A percentile compares a stretch with the other conserved stretches of the same genome.
Conservation (phyloP, 2,888 invertebrate species). For the Lasioglossum lativentre region DNA sequence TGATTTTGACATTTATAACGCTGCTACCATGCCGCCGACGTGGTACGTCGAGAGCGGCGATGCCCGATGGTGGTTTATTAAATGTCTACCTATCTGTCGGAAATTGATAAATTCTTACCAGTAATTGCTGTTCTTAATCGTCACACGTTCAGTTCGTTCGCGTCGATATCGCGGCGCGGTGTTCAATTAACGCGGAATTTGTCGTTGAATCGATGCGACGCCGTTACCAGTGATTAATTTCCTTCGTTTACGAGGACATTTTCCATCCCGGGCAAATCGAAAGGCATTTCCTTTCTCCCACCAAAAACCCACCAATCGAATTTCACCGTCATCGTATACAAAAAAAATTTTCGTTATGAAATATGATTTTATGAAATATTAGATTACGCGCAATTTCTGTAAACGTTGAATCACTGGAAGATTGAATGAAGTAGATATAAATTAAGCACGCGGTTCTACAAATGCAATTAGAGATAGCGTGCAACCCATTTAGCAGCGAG, state of each 20-base stretch:
- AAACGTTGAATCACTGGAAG: not conserved
- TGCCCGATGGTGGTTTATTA: slow-evolving; percentile 22
- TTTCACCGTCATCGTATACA: not conserved
- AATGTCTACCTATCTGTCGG: slow-evolving; percentile 5
- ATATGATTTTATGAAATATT: not conserved
- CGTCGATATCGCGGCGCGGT: not conserved
- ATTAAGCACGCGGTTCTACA: not conserved
- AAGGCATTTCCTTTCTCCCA: not conserved
- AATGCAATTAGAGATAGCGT: not conserved
- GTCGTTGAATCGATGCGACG: not conserved
- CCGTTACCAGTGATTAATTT: not conserved
- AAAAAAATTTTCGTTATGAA: not conserved
- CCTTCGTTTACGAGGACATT: not conserved
- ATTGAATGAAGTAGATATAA: not conserved
- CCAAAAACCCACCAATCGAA: not conserved
- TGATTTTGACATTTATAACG: slow-evolving; percentile 4
- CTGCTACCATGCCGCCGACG: no score
- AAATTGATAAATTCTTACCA: slow-evolving; percentile 42
- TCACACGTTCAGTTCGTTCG: not conserved
- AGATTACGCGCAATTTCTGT: not conserved
- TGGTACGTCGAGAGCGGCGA: not conserved
- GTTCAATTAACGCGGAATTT: slow-evolving; percentile 26
- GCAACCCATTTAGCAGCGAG: not conserved
- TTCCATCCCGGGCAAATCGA: not conserved
- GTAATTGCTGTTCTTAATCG: slow-evolving; percentile 42